Conservation (phyloP, 1,140 invertebrate species). For the Brachionus calyciflorus region DNA sequence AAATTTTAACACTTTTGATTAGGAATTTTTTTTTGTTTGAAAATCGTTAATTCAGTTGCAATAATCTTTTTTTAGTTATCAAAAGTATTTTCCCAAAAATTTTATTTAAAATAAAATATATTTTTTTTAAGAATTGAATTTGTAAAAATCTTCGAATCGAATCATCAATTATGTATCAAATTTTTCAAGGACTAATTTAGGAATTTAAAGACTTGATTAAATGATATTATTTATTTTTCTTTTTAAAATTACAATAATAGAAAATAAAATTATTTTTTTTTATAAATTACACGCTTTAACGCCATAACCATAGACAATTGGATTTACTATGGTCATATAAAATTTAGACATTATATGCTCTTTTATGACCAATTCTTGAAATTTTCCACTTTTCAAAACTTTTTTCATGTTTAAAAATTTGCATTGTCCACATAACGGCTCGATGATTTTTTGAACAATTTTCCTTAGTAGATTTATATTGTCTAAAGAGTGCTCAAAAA, state of each 20-base stretch:
- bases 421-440: neutral
- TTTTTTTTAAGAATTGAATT: too few species aligned
- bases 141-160: too few species aligned
- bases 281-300: neutral
- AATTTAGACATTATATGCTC: neutral
- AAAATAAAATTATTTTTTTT: too few species aligned
- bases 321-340: neutral
- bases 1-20: too few species aligned
- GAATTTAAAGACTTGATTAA: too few species aligned
- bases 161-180: too few species aligned
- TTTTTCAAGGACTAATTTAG: too few species aligned
- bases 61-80: too few species aligned
- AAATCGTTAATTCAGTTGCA: too few species aligned
- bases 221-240: neutral
- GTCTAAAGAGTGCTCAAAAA: constrained; percentile 35
- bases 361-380: neutral
- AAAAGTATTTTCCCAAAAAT: too few species aligned
- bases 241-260: neutral
- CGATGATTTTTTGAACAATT: neutral
- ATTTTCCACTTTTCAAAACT: neutral
- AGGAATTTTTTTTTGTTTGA: too few species aligned
- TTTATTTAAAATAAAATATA: too few species aligned
- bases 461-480: neutral
- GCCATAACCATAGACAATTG: constrained; percentile 19
- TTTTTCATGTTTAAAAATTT: constrained; percentile 16